Base-by-base conservation (phyloP, 1,140 invertebrate genomes). In the Holotrichia oblita region DNA sequence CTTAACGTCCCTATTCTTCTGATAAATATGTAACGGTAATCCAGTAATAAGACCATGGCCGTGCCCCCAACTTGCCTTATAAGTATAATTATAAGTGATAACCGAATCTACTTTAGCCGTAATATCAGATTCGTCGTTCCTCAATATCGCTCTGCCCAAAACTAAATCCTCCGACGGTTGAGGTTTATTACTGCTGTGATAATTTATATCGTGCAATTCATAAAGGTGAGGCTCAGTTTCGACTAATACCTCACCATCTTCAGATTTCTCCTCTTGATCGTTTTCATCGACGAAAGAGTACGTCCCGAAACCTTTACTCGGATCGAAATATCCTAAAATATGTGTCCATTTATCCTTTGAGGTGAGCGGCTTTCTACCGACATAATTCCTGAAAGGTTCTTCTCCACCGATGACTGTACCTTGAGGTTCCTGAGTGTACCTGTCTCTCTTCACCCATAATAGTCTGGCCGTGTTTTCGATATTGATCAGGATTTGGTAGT, bases 151-250 rank as follows among this genome's bases (percentile, higher is more conserved):
- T 76, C 90, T 86, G 6, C 90, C 92, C 59, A 95, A 87, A 73
- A 91, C 85, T 73, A 86, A 86, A 0, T 87, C 85, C 48, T 89
- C 88, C 55, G 89, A 88, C 40, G 89, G 89, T 2, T 90, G 86
- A 22, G 89, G 89, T 78, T 89, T 89, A 61, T 91, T 91, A 72
- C 85, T 84, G 76, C 88, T 85, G 80, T 92, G 91, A 73, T 94
- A 88, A 79, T 91, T 91, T 0, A 94, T 90, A 44, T 89, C 86
- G 44, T 88, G 91, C 79, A 96, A 83, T 84, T 94, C 93, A 83
- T 96, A 96, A 76, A 88, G 89, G 17, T 91, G 89, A 6, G 94
- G 94, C 85, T 95, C 94, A 0, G 91, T 92, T 86, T 95, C 94
- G 0, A 95, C 90, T 2, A 96, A 86, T 40, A 96, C 89, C 83